Evolutionary conservation across 2,888 invertebrate genomes (phyloP).

Genomic region (Neoscelio sp.): DNA sequence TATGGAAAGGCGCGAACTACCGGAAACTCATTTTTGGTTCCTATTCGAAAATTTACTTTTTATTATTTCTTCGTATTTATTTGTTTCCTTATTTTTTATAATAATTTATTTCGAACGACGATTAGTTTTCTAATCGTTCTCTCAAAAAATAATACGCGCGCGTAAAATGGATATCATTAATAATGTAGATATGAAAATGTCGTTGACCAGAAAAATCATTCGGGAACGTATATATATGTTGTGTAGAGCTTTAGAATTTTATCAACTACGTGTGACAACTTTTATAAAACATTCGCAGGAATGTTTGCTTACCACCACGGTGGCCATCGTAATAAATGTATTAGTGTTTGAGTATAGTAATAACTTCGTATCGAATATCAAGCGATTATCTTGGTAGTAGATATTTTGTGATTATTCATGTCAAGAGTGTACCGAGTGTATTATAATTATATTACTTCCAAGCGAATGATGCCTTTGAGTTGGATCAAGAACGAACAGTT

Average conservation of each 20-base stretch:
- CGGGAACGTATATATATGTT: no score
- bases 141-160: no score
- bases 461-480: constrained; percentile 27
- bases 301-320: constrained; percentile 41
- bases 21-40: constrained; percentile 38
- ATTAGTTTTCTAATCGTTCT: no score
- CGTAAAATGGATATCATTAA: no score
- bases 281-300: constrained; percentile 43
- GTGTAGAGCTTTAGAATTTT: constrained; percentile 5
- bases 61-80: no score
- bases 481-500: not conserved
- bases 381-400: constrained; percentile 54
- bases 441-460: constrained; percentile 55
- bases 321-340: constrained; percentile 42
- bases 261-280: constrained; percentile 21
- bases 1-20: constrained; percentile 53
- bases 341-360: constrained; percentile 38
- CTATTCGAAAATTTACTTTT: constrained; percentile 24
- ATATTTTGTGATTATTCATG: constrained; percentile 57
- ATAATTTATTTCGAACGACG: no score
- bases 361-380: constrained; percentile 60
- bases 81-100: no score
- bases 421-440: constrained; percentile 55
- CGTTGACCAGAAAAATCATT: no score
- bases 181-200: no score